Percentiles rank a stretch among this genome's conserved stretches.
Conservation (phyloP, 2,797 vertebrate species). For the Sebastes itinus region DNA sequence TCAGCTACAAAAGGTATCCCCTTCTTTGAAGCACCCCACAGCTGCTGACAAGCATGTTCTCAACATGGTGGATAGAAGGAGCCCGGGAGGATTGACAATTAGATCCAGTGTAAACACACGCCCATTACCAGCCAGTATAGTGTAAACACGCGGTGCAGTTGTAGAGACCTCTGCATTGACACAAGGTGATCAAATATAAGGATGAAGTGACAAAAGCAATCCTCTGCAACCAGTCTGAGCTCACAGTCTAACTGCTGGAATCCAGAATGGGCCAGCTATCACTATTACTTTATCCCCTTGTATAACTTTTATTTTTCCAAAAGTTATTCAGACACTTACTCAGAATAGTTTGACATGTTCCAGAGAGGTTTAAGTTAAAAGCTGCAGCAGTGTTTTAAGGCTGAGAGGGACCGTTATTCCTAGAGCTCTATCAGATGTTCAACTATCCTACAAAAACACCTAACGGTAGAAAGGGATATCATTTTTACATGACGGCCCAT, state of each 20-base stretch:
- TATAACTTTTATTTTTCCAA: background rate
- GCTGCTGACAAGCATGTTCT: conserved; percentile 72
- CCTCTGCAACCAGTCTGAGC: conserved; percentile 1
- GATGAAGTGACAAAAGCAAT: conserved; percentile 25
- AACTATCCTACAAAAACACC: background rate
- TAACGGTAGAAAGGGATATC: background rate
- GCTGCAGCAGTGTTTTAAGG: background rate
- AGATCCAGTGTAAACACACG: conserved; percentile 68
- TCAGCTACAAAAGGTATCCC: conserved; percentile 65
- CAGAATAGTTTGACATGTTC: background rate
- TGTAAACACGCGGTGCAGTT: conserved; percentile 58
- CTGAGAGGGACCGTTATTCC: background rate
- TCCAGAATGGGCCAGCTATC: background rate
- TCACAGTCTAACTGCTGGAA: background rate
- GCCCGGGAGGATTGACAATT: conserved; percentile 54
- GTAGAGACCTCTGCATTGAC: conserved; percentile 27
- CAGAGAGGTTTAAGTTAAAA: background rate
- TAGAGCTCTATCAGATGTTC: background rate
- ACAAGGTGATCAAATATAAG: conserved; percentile 63
- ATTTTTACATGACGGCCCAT: background rate
- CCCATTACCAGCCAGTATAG: conserved; percentile 58
- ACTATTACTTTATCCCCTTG: background rate
- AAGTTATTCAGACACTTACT: background rate
- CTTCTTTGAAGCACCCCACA: conserved; percentile 72
- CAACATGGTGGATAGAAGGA: conserved; percentile 49